Evolutionary conservation across 2,797 vertebrate species (phyloP), one percentile per base, ranked within the genome.

Genomic region (Crenuchus spilurus): DNA sequence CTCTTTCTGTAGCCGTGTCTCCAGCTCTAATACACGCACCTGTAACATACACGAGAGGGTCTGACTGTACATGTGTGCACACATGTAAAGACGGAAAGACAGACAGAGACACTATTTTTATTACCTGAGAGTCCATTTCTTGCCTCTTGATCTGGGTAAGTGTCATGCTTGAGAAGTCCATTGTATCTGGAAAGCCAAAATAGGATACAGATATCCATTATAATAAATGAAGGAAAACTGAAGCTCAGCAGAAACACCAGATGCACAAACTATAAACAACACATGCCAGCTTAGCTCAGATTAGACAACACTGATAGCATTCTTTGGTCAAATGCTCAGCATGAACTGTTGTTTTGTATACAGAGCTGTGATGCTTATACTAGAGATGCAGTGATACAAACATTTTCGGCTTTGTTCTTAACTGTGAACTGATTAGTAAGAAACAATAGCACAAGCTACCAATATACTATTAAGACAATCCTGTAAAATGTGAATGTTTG

Each of bases 61-160:
- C 51, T 14, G 18, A 9, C 20, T 39, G 24, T 13, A 26, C 49
- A 72, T 13, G 54, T 14, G 48, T 48, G 39, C 39, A 54, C 63
- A 70, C 13, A n/a, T 14, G 28, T 52, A 52, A 4, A 22, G 2
- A 41, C 55, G 58, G 44, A 26, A 10, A 35, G 52, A 52, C 7
- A 22, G 2, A 41, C 55, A 63, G 44, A 26, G 13, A 18, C 28
- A 46, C 4, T 28, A 9, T 2, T 68, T 74, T 62, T 80, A 11
- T 44, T 83, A 98, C 97, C 97, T 99, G 97, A 0, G 96, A 94
- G 68, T 99, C 95, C 97, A 99, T 99, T 87, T 99, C 97, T 70
- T 98, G 95, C 28, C 97, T 92, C 86, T 99, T 99, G 85, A 99
- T 98, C 90, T 99, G 97, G 0, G 94, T 99, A 70, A 99, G 93